Evolutionary conservation across 2,113 vertebrate genomes (phyloP).

Genomic region (Zootoca vivipara): DNA sequence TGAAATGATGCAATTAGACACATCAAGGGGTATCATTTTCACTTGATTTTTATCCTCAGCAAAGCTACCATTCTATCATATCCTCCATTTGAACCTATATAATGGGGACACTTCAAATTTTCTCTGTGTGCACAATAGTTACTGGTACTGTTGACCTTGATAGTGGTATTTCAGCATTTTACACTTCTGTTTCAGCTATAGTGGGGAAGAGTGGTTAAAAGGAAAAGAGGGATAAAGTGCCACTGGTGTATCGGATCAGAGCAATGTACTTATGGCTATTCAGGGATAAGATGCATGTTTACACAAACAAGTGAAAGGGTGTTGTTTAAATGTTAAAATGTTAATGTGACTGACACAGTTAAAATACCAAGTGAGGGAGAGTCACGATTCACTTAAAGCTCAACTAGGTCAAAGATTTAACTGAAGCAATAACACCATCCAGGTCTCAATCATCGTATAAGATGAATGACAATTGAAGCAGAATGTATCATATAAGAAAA

Average conservation of each 20-base stretch:
- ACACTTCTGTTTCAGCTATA: neutral
- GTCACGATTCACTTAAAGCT: neutral
- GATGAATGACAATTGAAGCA: neutral
- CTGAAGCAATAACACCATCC: neutral
- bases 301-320: too few species aligned
- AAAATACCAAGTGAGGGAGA: neutral
- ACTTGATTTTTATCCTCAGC: slow-evolving; percentile 12
- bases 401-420: neutral
- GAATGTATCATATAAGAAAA: neutral
- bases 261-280: neutral
- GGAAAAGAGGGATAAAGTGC: neutral
- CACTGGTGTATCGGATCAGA: neutral
- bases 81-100: neutral
- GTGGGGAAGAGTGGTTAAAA: neutral
- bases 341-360: neutral
- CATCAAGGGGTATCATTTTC: neutral
- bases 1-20: neutral
- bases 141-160: neutral
- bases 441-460: neutral
- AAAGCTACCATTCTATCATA: neutral
- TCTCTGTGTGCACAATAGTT: neutral
- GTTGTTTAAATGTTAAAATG: neutral
- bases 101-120: neutral
- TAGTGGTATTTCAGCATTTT: neutral
- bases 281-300: neutral